Conservation (phyloP, 2,797 vertebrate genomes). For the Pipistrellus pipistrellus region DNA sequence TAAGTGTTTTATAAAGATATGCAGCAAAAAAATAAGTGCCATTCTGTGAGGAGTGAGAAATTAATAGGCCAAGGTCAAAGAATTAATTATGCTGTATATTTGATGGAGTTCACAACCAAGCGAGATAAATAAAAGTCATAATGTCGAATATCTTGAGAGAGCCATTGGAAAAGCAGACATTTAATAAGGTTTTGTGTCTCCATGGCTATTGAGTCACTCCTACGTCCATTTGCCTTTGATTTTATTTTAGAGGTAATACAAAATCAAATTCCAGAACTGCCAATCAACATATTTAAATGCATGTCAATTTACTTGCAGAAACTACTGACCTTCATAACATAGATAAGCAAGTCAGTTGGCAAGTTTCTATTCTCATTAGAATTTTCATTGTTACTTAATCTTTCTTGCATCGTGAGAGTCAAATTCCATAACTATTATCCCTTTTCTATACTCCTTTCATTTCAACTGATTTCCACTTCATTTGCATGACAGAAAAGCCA, state of each 20-base stretch:
- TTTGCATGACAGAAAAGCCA: slow-evolving; percentile 77
- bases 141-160: slow-evolving; percentile 32
- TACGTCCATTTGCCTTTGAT: not conserved
- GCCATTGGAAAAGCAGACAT: not conserved
- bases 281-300: slow-evolving; percentile 43
- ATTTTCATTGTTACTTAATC: slow-evolving; percentile 69
- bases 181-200: not conserved
- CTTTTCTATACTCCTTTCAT: slow-evolving; percentile 66
- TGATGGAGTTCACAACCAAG: not conserved
- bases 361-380: slow-evolving; percentile 55
- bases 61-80: slow-evolving; percentile 28
- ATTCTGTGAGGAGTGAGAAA: slow-evolving; percentile 33
- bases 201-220: not conserved
- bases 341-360: slow-evolving; percentile 59
- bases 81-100: slow-evolving; percentile 44
- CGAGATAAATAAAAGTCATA: slow-evolving; percentile 1
- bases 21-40: not conserved
- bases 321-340: slow-evolving; percentile 37
- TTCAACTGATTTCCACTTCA: slow-evolving; percentile 76
- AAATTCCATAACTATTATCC: slow-evolving; percentile 69
- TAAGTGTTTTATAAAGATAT: not conserved
- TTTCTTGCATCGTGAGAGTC: slow-evolving; percentile 63
- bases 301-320: slow-evolving; percentile 20
- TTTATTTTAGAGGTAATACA: slow-evolving; percentile 60
- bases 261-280: slow-evolving; percentile 65